Percentiles rank a stretch among this genome's conserved stretches.
phyloP scores from a whole-genome alignment of 2,888 invertebrate species.

The Tortrix viridana region DNA sequence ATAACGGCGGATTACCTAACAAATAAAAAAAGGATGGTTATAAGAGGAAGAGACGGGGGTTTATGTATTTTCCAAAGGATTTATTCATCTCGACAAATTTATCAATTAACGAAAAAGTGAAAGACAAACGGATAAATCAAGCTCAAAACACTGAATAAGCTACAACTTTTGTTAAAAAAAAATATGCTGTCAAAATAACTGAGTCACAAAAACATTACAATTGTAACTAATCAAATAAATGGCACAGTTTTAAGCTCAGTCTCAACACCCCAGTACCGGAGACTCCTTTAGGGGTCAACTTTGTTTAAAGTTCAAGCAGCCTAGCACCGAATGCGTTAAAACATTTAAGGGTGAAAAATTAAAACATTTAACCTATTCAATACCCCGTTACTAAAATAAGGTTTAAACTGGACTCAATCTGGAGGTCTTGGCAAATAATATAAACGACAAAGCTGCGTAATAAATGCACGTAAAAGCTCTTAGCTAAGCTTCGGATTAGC shows the following conservation, averaged over 20 bases:
- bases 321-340: neutral
- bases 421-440: too few relatives aligned
- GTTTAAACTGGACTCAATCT: too few relatives aligned
- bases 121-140: too few relatives aligned
- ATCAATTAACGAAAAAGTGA: too few relatives aligned
- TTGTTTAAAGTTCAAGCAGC: too few relatives aligned
- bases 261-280: neutral
- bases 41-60: too few relatives aligned
- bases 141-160: neutral
- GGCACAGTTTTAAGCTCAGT: slow-evolving; percentile 16
- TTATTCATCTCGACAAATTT: too few relatives aligned
- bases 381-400: too few relatives aligned
- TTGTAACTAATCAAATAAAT: slow-evolving; percentile 23
- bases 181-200: neutral
- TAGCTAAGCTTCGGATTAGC: slow-evolving; percentile 45
- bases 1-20: too few relatives aligned
- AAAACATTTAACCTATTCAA: slow-evolving; percentile 6
- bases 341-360: slow-evolving; percentile 20
- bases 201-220: slow-evolving; percentile 3
- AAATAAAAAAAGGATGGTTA: too few relatives aligned
- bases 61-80: too few relatives aligned
- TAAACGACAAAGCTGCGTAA: slow-evolving; percentile 34
- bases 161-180: neutral
- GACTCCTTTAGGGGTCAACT: too few relatives aligned
- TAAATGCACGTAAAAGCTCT: slow-evolving; percentile 40